Evolutionary conservation across 2,113 vertebrate species (phyloP).

Genomic region (Perccottus glenii): DNA sequence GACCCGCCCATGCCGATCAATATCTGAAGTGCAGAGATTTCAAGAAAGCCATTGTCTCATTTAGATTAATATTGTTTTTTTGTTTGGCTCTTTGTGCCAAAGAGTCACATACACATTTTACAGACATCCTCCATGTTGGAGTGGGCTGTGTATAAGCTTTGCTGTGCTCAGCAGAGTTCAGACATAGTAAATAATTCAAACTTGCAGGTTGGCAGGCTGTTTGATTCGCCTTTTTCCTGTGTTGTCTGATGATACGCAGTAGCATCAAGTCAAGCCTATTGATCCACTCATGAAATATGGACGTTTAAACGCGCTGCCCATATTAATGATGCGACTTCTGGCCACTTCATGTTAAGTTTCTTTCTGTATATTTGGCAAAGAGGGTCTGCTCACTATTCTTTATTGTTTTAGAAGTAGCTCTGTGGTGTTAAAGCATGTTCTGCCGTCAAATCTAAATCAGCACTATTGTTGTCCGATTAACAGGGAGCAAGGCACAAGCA

Average conservation of each 20-base stretch:
- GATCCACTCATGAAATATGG: constrained; percentile 51
- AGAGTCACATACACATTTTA: constrained; percentile 16
- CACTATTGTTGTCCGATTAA: neutral
- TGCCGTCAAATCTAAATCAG: constrained; percentile 4
- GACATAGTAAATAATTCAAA: constrained; percentile 80
- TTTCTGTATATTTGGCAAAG: constrained; percentile 26
- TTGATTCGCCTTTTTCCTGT: constrained; percentile 38
- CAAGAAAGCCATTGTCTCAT: constrained; percentile 31
- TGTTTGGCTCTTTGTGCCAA: constrained; percentile 6
- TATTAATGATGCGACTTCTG: constrained; percentile 11
- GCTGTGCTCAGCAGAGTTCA: constrained; percentile 78
- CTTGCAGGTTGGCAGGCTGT: constrained; percentile 55
- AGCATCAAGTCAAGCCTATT: constrained; percentile 44
- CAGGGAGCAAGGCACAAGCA: neutral
- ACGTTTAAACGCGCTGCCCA: constrained; percentile 36
- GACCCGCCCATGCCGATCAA: constrained; percentile 46
- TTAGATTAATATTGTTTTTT: constrained; percentile 15
- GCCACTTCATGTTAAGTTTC: constrained; percentile 5
- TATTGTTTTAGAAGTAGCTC: constrained; percentile 10
- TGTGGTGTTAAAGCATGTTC: constrained; percentile 27
- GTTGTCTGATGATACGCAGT: constrained; percentile 27
- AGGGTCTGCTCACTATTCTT: constrained; percentile 17
- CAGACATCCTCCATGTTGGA: constrained; percentile 39
- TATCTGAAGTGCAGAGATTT: constrained; percentile 30
- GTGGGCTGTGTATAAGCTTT: constrained; percentile 45